Evolutionary conservation across 2,113 vertebrate genomes (phyloP).

Genomic region (Daphoenositta chrysoptera): DNA sequence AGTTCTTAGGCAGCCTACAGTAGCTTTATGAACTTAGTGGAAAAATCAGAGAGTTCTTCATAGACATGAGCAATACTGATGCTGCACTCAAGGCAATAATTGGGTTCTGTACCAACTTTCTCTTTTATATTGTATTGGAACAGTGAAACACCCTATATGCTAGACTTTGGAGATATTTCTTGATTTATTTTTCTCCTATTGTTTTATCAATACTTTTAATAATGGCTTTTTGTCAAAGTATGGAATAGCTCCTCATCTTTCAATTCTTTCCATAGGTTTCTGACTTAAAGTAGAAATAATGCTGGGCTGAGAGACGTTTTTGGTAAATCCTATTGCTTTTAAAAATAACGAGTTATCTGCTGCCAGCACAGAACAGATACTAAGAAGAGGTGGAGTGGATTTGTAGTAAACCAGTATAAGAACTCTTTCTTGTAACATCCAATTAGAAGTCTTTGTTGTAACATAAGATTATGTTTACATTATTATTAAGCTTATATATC

Average conservation of each 20-base stretch:
- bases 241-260: not conserved
- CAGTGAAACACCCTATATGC: not conserved
- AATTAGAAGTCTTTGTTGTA: not conserved
- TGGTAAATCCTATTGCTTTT: not conserved
- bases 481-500: not conserved
- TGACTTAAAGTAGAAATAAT: not conserved
- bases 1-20: not conserved
- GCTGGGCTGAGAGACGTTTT: not conserved
- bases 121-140: not conserved
- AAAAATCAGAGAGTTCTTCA: not conserved
- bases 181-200: not conserved
- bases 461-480: not conserved
- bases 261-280: not conserved
- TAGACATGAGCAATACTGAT: not conserved
- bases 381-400: not conserved
- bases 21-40: not conserved
- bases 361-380: not conserved
- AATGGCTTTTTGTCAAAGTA: not conserved
- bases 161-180: not conserved
- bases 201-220: slow-evolving; percentile 3
- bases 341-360: not conserved
- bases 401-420: not conserved
- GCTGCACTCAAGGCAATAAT: slow-evolving; percentile 19
- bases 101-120: not conserved
- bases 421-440: not conserved